These are phyloP conservation scores for Solen grandis DNA, from an alignment of 1,140 invertebrate species.

Conservation along the genomic window DNA sequence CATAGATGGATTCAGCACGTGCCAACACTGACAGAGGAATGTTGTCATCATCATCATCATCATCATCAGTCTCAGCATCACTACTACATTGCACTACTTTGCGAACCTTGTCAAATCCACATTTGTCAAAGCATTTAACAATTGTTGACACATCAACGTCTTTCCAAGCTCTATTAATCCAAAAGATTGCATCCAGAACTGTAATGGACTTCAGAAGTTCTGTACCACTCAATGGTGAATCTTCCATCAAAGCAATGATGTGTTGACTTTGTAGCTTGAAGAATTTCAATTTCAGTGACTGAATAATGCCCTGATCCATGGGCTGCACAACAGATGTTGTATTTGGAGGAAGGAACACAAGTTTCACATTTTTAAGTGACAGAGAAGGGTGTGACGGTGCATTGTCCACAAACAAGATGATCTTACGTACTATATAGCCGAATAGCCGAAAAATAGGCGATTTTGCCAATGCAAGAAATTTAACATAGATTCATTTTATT, in stretches of 20 bases:
- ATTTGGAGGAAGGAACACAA: conserved; percentile 53
- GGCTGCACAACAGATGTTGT: conserved; percentile 60
- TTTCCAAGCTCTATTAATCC: not conserved
- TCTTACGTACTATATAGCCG: no score
- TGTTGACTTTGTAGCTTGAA: not conserved
- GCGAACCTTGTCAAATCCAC: no score
- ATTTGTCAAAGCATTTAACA: conserved; percentile 2
- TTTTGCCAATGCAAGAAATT: no score
- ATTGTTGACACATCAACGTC: not conserved
- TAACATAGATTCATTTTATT: no score
- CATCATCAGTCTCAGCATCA: no score
- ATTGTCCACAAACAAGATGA: no score
- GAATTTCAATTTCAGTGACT: conserved; percentile 42
- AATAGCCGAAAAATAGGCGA: no score
- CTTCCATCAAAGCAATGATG: not conserved
- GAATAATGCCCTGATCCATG: conserved; percentile 64
- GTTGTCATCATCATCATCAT: no score
- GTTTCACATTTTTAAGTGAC: conserved; percentile 13
- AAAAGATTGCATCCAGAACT: not conserved
- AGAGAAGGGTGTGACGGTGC: no score
- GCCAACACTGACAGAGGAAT: no score
- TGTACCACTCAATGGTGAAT: not conserved
- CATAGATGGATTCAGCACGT: no score
- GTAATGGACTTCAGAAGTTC: conserved; percentile 3
- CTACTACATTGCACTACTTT: no score